phyloP scores from a whole-genome alignment of 2,113 vertebrate species.

The Athene cunicularia region DNA sequence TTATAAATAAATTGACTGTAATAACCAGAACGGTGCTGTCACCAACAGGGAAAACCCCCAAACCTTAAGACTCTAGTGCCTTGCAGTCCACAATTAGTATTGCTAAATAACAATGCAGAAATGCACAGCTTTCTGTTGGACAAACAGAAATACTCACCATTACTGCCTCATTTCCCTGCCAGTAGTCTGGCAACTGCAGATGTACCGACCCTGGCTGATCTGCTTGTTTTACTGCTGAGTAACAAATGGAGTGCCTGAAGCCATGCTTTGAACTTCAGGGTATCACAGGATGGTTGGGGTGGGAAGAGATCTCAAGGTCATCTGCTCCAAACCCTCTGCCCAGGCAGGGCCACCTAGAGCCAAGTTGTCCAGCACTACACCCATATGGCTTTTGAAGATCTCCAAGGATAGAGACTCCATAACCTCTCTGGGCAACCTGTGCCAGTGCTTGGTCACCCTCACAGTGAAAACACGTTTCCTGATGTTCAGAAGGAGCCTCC shows the following conservation, averaged over 20 bases:
- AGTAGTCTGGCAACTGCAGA: neutral
- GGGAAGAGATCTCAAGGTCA: neutral
- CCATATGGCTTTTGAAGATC: neutral
- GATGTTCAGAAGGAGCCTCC: neutral
- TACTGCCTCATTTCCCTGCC: neutral
- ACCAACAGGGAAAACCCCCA: neutral
- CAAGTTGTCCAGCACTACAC: accelerated
- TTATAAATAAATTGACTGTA: neutral
- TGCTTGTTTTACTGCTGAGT: neutral
- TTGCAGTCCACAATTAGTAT: neutral
- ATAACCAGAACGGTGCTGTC: neutral
- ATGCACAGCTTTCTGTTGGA: neutral
- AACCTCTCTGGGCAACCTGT: no score
- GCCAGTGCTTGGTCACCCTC: neutral
- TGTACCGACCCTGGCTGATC: neutral
- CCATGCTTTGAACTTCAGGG: neutral
- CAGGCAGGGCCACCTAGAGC: neutral
- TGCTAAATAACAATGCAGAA: neutral
- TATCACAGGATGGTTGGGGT: neutral
- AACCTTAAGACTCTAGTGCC: neutral
- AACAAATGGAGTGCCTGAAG: neutral
- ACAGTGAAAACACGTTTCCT: neutral
- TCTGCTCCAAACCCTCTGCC: neutral
- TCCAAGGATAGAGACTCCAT: no score
- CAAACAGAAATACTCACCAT: neutral